A percentile compares a stretch with the other conserved stretches of the same genome.
Evolutionary conservation across 1,140 invertebrate species (phyloP).

Genomic region (Arctopsyche grandis): DNA sequence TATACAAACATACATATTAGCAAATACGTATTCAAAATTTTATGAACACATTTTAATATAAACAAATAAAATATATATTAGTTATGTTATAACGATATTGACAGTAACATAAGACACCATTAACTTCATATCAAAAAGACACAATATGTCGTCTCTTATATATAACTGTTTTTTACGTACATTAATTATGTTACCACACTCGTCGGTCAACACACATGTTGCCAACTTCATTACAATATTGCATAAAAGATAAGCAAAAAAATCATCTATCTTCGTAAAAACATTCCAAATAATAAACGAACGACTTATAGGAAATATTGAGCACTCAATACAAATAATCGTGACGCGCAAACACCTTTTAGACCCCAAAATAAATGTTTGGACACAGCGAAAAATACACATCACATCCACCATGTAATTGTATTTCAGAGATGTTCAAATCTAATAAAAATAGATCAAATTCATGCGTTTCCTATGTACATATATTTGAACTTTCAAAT

Average conservation of each 20-base stretch:
- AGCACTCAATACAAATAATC: slow-evolving; percentile 18
- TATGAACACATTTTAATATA: no score
- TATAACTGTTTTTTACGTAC: background rate
- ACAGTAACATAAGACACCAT: background rate
- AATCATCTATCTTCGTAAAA: slow-evolving; percentile 4
- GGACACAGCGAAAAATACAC: background rate
- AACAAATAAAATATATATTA: background rate
- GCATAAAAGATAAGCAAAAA: background rate
- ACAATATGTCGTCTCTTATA: background rate
- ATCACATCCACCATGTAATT: background rate
- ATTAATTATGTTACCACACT: slow-evolving; percentile 29
- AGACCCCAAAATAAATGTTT: slow-evolving; percentile 10
- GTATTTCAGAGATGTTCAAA: background rate
- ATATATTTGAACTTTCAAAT: no score
- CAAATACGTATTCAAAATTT: no score
- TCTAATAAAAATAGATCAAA: background rate
- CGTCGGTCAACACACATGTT: slow-evolving; percentile 32
- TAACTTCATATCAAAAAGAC: background rate
- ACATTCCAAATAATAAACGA: background rate
- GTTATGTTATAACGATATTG: background rate
- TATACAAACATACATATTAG: no score
- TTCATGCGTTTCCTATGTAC: background rate
- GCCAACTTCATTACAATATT: slow-evolving; percentile 12
- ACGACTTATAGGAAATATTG: slow-evolving; percentile 10
- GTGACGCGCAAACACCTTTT: background rate